A percentile compares a stretch with the other conserved stretches of the same genome.
Conservation (phyloP, 1,140 invertebrate species). For the Octopus bimaculoides region DNA sequence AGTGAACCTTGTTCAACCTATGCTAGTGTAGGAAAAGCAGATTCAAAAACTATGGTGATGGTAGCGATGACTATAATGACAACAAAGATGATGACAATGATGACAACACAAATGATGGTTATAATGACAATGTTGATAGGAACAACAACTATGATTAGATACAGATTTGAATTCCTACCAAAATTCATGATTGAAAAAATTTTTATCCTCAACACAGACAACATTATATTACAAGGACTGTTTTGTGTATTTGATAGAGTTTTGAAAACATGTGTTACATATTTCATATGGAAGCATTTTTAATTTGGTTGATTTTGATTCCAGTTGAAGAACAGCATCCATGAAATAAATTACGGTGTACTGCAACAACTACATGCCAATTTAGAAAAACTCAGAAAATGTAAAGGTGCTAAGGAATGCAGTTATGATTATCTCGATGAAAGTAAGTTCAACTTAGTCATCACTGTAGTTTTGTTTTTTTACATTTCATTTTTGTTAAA, state of each 20-base stretch:
- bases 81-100: too few species aligned
- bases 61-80: too few species aligned
- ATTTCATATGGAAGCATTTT: too few species aligned
- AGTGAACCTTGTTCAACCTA: too few species aligned
- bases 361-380: constrained; percentile 49
- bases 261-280: constrained; percentile 9
- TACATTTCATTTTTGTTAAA: too few species aligned
- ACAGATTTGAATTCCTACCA: not conserved
- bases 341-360: constrained; percentile 48
- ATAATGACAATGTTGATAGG: not conserved
- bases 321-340: constrained; percentile 51
- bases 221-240: too few species aligned
- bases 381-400: constrained; percentile 48
- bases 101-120: too few species aligned
- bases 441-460: not conserved
- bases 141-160: not conserved
- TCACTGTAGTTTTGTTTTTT: too few species aligned
- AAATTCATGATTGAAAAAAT: not conserved
- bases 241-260: not conserved
- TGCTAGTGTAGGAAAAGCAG: too few species aligned
- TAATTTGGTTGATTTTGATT: not conserved
- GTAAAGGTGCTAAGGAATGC: constrained; percentile 50
- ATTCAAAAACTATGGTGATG: too few species aligned
- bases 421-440: not conserved
- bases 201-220: not conserved